Conservation (phyloP, 2,888 invertebrate species). For the Saturnia japonica region DNA sequence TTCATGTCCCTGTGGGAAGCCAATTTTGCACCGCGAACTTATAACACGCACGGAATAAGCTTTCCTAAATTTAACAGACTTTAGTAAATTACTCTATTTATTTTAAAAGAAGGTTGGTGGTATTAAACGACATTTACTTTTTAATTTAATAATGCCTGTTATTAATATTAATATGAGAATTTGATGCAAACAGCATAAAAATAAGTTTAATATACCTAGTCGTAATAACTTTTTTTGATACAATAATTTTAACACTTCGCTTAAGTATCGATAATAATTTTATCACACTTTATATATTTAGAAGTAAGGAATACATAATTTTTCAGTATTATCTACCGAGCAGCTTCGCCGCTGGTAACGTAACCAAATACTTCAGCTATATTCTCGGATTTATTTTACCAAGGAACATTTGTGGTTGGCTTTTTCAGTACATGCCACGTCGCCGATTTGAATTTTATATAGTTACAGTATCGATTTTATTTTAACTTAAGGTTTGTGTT, state of each 20-base stretch:
- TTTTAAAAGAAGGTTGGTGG: background rate
- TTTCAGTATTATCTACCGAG: background rate
- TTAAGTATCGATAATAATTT: too few relatives aligned
- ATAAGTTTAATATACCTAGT: too few relatives aligned
- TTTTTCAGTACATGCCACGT: background rate
- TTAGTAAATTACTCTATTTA: background rate
- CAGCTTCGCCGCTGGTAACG: background rate
- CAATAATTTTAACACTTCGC: too few relatives aligned
- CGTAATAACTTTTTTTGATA: too few relatives aligned
- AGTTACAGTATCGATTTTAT: background rate
- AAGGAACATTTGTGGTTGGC: background rate
- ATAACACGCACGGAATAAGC: background rate
- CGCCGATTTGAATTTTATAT: background rate
- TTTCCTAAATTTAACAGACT: background rate
- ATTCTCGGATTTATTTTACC: background rate
- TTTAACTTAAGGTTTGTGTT: background rate
- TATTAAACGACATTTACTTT: too few relatives aligned
- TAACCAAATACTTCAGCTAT: background rate
- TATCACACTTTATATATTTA: background rate
- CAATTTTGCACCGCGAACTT: slow-evolving; percentile 8
- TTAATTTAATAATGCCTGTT: too few relatives aligned
- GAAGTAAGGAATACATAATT: background rate
- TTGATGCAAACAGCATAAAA: too few relatives aligned
- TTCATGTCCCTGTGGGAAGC: slow-evolving; percentile 8
- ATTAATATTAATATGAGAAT: too few relatives aligned